Percentiles rank a stretch among this genome's conserved stretches.
phyloP scores from a whole-genome alignment of 2,888 invertebrate species.

The Melieria crassipennis region DNA sequence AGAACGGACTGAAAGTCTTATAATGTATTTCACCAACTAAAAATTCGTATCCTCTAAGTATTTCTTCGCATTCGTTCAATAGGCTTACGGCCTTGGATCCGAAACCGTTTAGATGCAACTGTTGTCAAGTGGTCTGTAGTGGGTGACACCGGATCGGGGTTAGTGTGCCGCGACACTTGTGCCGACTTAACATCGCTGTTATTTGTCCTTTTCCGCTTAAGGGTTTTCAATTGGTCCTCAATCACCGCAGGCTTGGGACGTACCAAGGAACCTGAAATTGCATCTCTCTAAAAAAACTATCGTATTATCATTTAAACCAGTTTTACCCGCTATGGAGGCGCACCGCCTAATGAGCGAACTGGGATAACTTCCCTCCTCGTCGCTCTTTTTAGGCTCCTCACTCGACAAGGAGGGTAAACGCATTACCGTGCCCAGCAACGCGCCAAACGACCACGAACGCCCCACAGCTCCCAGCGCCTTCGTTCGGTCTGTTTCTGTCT shows the following conservation, averaged over 20 bases:
- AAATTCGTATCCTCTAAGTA: constrained; percentile 14
- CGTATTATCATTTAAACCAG: no score
- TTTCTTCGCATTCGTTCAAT: constrained; percentile 61
- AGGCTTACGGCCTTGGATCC: constrained; percentile 61
- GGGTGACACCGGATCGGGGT: constrained; percentile 43
- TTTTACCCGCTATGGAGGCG: constrained; percentile 59
- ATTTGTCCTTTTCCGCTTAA: constrained; percentile 60
- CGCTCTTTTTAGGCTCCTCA: constrained; percentile 14
- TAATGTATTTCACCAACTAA: no score
- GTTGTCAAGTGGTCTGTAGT: constrained; percentile 23
- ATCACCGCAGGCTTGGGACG: constrained; percentile 45
- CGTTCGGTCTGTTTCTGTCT: constrained; percentile 22
- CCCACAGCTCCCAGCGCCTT: constrained; percentile 5
- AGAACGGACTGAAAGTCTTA: no score
- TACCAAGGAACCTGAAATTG: constrained; percentile 55
- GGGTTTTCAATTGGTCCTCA: constrained; percentile 45
- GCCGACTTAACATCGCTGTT: background rate
- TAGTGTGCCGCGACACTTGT: constrained; percentile 16
- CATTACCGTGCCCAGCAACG: constrained; percentile 57
- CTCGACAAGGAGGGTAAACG: constrained; percentile 51
- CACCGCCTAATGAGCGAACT: constrained; percentile 57
- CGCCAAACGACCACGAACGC: constrained; percentile 48
- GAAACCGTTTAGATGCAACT: constrained; percentile 53
- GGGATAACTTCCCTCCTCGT: constrained; percentile 35
- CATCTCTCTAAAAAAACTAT: constrained; percentile 4